A percentile compares a stretch with the other conserved stretches of the same genome.
These are phyloP conservation scores for Rattus norvegicus DNA, from an alignment of 2,113 vertebrate genomes.

Conservation along the genomic window DNA sequence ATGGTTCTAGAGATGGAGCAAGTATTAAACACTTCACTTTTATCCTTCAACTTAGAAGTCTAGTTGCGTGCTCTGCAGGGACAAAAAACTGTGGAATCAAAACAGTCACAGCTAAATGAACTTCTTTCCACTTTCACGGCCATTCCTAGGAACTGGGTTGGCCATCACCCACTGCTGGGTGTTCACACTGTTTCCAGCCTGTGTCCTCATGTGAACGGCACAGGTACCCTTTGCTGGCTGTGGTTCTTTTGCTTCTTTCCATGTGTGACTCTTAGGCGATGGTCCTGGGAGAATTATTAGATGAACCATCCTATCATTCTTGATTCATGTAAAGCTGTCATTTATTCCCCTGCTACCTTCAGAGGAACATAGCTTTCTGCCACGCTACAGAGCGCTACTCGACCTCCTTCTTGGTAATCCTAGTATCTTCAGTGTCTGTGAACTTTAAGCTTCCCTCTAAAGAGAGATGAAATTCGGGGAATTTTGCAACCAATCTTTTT, in stretches of 20 bases:
- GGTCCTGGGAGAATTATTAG: conserved; percentile 45
- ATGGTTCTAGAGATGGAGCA: not conserved
- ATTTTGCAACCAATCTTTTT: not conserved
- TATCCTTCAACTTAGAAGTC: conserved; percentile 40
- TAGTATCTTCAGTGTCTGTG: conserved; percentile 21
- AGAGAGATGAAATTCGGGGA: not conserved
- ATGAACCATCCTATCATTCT: conserved; percentile 1
- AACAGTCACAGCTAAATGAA: conserved; percentile 13
- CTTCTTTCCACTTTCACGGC: conserved; percentile 24
- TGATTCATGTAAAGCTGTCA: conserved; percentile 1
- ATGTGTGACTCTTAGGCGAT: not conserved
- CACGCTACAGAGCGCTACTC: not conserved
- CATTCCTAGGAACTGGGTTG: not conserved
- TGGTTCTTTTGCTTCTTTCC: not conserved
- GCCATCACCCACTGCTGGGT: conserved; percentile 1
- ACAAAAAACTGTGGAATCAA: conserved; percentile 20
- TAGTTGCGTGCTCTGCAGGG: conserved; percentile 40
- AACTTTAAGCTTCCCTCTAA: conserved; percentile 32
- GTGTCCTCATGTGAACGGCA: not conserved
- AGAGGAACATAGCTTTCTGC: conserved; percentile 20
- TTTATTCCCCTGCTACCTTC: conserved; percentile 25
- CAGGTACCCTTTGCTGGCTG: not conserved
- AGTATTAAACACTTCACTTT: not conserved
- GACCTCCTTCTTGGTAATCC: not conserved
- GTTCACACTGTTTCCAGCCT: conserved; percentile 11